phyloP scores from a whole-genome alignment of 2,888 invertebrate genomes.

The Lepeophtheirus nordmannii region DNA sequence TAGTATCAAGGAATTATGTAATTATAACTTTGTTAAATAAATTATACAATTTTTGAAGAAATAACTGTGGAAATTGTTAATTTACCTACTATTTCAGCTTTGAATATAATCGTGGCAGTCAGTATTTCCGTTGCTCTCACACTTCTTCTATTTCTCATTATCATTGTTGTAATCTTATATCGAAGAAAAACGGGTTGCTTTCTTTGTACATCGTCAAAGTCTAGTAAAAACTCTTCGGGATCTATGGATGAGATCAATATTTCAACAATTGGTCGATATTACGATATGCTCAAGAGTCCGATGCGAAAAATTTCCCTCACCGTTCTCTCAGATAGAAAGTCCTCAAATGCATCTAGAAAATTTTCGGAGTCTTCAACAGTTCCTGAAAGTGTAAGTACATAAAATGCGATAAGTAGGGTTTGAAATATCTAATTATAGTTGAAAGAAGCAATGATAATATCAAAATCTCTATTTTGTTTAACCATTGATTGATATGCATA shows the following conservation, averaged over 20 bases:
- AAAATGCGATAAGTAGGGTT: neutral
- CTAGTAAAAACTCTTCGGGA: neutral
- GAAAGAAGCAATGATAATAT: no score
- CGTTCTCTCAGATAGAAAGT: neutral
- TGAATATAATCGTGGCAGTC: neutral
- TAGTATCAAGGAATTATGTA: no score
- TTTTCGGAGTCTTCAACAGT: neutral
- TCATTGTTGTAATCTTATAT: neutral
- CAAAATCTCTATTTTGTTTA: no score
- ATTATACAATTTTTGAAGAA: no score
- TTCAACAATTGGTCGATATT: neutral
- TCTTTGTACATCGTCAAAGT: neutral
- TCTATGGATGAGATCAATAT: neutral
- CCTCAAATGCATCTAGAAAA: neutral
- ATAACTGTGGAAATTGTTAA: no score
- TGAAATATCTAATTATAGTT: no score
- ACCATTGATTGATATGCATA: neutral
- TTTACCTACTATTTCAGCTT: neutral
- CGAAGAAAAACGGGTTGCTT: neutral
- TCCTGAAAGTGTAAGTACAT: neutral
- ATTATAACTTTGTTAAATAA: no score
- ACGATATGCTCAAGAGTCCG: neutral
- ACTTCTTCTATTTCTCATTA: neutral
- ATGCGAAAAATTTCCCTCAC: neutral
- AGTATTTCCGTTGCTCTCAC: neutral